A percentile compares a stretch with the other conserved stretches of the same genome.
phyloP scores from a whole-genome alignment of 2,797 vertebrate genomes.

The Cottoperca gobio region DNA sequence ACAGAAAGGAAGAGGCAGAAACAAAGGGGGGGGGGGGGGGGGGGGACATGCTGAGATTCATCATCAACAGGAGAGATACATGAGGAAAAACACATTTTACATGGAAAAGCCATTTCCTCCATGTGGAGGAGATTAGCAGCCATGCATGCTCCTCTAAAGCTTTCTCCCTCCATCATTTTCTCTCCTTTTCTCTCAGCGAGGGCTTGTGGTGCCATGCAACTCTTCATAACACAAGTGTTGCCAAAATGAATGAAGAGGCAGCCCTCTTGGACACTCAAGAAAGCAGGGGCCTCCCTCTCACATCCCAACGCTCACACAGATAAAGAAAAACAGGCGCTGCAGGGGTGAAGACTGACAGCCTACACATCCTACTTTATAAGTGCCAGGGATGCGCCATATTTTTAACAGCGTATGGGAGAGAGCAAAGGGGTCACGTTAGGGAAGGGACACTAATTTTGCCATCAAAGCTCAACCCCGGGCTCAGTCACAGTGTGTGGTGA shows the following conservation, averaged over 20 bases:
- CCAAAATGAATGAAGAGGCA: conserved; percentile 40
- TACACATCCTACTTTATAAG: conserved; percentile 50
- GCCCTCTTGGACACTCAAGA: conserved; percentile 18
- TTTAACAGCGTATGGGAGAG: conserved; percentile 27
- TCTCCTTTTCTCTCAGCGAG: conserved; percentile 17
- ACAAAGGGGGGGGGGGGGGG: conserved; percentile 19
- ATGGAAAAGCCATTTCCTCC: conserved; percentile 73
- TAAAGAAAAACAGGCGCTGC: conserved; percentile 30
- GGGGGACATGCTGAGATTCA: conserved; percentile 70
- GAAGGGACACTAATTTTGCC: conserved; percentile 30
- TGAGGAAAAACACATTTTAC: conserved; percentile 64
- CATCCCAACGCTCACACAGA: conserved; percentile 28
- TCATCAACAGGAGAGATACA: conserved; percentile 68
- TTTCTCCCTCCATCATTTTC: conserved; percentile 17
- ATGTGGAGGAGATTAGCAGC: conserved; percentile 67
- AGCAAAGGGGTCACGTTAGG: conserved; percentile 42
- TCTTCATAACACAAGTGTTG: conserved; percentile 33
- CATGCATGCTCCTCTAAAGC: conserved; percentile 41
- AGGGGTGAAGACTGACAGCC: conserved; percentile 49
- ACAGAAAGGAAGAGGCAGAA: conserved; percentile 51
- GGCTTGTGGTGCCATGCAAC: conserved; percentile 14
- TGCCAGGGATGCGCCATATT: conserved; percentile 43
- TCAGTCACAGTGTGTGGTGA: conserved; percentile 45
- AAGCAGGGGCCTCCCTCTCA: conserved; percentile 12
- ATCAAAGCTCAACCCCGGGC: conserved; percentile 33